phyloP scores from a whole-genome alignment of 2,888 invertebrate species.

The Mystacides longicornis region DNA sequence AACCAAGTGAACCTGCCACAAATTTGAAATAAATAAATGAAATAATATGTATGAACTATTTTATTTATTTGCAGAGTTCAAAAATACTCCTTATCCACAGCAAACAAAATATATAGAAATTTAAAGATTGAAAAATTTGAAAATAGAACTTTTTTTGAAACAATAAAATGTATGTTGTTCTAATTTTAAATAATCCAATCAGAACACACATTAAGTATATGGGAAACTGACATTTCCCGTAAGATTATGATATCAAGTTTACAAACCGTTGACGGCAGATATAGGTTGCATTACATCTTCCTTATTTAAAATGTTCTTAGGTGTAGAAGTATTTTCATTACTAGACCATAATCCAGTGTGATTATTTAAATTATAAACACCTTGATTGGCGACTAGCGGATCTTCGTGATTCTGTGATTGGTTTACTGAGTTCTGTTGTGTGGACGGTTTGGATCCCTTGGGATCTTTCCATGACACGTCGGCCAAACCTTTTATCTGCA shows the following conservation, averaged over 20 bases:
- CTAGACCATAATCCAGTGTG: neutral
- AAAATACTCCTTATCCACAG: neutral
- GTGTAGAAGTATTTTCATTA: neutral
- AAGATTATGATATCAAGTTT: too few relatives aligned
- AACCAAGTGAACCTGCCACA: neutral
- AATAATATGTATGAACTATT: neutral
- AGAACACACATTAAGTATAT: too few relatives aligned
- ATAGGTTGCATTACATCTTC: slow-evolving; percentile 32
- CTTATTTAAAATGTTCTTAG: neutral
- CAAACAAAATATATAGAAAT: too few relatives aligned
- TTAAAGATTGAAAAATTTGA: too few relatives aligned
- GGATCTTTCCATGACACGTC: slow-evolving; percentile 78
- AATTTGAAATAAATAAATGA: neutral
- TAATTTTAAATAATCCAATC: too few relatives aligned
- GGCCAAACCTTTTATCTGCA: slow-evolving; percentile 85
- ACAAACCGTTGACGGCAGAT: slow-evolving; percentile 35
- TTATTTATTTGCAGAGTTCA: neutral
- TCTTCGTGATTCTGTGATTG: neutral
- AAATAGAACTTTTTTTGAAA: too few relatives aligned
- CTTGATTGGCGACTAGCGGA: neutral
- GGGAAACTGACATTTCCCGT: too few relatives aligned
- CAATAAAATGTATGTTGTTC: too few relatives aligned
- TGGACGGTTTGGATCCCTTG: neutral
- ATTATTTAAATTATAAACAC: neutral
- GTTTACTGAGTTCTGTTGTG: neutral